phyloP scores from a whole-genome alignment of 2,113 vertebrate genomes.

The Tylochromis polylepis region DNA sequence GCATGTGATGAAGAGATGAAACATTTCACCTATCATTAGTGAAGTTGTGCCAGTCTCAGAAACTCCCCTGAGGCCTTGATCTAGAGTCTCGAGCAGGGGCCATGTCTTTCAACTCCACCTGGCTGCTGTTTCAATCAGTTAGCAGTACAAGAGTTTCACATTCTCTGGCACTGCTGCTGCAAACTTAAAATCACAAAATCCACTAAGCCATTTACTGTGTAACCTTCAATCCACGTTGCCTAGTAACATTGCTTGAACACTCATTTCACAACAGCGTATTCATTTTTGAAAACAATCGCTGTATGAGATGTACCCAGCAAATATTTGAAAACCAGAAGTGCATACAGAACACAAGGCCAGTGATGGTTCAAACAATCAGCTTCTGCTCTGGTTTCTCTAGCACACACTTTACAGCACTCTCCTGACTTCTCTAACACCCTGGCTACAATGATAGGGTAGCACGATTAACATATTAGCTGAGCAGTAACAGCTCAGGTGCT shows the following conservation, averaged over 20 bases:
- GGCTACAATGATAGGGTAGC: background rate
- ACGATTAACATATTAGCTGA: background rate
- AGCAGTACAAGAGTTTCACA: background rate
- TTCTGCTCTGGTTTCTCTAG: background rate
- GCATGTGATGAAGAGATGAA: conserved; percentile 49
- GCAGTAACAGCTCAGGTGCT: background rate
- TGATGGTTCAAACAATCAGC: background rate
- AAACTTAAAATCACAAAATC: background rate
- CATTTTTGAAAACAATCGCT: background rate
- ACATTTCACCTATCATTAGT: conserved; percentile 52
- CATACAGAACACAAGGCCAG: background rate
- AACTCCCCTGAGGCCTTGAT: conserved; percentile 14
- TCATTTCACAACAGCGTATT: background rate
- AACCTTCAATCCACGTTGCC: background rate
- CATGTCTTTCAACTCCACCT: conserved; percentile 44
- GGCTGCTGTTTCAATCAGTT: conserved; percentile 42
- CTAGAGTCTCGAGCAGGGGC: conserved; percentile 5
- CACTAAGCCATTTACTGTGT: background rate
- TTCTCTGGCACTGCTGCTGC: background rate
- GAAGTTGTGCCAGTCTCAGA: conserved; percentile 23
- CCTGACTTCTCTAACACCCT: background rate
- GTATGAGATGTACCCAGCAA: background rate
- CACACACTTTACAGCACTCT: background rate
- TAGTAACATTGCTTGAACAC: background rate
- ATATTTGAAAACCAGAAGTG: background rate